Conservation (phyloP, 1,140 invertebrate species). For the Drosophila kohkoa region DNA sequence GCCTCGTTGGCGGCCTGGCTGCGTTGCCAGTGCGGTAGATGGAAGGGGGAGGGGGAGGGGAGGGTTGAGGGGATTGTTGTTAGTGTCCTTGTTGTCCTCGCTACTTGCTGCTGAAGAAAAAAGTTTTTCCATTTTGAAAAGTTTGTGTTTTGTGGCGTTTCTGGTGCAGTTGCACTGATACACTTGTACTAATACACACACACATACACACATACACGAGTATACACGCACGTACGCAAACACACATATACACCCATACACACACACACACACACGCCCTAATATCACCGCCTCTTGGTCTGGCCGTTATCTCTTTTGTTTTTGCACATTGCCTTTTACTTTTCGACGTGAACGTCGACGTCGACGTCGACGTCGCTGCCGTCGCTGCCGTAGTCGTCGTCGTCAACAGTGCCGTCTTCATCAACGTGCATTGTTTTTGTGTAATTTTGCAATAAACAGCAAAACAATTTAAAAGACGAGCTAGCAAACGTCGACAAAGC, state of each 20-base stretch:
- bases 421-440: conserved; percentile 81
- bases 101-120: conserved; percentile 56
- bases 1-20: not conserved
- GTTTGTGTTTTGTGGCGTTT: conserved; percentile 73
- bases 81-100: conserved; percentile 59
- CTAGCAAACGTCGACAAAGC: conserved; percentile 63
- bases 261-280: conserved; percentile 22
- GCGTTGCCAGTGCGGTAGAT: not conserved
- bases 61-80: conserved; percentile 11
- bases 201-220: conserved; percentile 20
- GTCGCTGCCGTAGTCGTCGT: conserved; percentile 50
- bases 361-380: conserved; percentile 46
- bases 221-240: conserved; percentile 1
- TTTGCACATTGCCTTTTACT: conserved; percentile 52
- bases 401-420: conserved; percentile 67
- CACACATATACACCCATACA: conserved; percentile 4
- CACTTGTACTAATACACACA: conserved; percentile 14
- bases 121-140: conserved; percentile 81
- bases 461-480: conserved; percentile 76
- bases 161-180: conserved; percentile 70
- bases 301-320: conserved; percentile 69
- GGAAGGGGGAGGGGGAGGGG: too few species aligned
- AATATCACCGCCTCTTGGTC: conserved; percentile 12
- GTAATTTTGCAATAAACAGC: conserved; percentile 84
- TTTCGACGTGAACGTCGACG: conserved; percentile 31